Conservation (phyloP, 2,888 invertebrate species). For the Quadriops clusia region DNA sequence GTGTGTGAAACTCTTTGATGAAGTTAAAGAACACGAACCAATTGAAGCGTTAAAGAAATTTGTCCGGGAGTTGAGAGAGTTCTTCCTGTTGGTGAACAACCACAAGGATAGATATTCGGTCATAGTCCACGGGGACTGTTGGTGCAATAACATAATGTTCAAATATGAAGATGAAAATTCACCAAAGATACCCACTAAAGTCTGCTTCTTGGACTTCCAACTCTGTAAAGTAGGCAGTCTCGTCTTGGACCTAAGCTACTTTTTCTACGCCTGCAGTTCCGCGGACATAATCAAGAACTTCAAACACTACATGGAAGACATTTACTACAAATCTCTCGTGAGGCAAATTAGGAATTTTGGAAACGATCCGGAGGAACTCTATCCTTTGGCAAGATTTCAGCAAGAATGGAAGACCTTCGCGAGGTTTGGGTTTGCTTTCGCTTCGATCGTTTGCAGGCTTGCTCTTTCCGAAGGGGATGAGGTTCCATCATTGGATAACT, state of each 20-base stretch:
- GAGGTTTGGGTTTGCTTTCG: constrained; percentile 10
- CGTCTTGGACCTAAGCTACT: constrained; percentile 25
- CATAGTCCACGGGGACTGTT: constrained; percentile 15
- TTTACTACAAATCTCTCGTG: constrained; percentile 24
- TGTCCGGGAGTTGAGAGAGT: constrained; percentile 1
- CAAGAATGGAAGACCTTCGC: constrained; percentile 12
- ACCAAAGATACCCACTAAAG: neutral
- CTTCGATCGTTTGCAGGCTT: constrained; percentile 11
- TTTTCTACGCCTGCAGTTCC: constrained; percentile 22
- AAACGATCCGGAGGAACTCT: constrained; percentile 22
- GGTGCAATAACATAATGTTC: constrained; percentile 17
- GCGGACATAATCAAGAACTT: constrained; percentile 20
- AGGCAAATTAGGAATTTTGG: constrained; percentile 19
- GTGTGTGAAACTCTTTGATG: too few species aligned
- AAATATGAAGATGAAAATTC: constrained; percentile 10
- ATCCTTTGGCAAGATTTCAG: constrained; percentile 17
- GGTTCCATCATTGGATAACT: too few species aligned
- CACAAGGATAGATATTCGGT: constrained; percentile 5
- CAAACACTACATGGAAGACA: constrained; percentile 21
- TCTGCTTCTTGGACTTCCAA: constrained; percentile 14
- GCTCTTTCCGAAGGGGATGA: constrained; percentile 14
- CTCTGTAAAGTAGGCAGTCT: constrained; percentile 16
- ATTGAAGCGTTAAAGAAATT: constrained; percentile 1
- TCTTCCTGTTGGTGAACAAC: constrained; percentile 4
- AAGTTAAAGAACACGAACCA: neutral